phyloP scores from a whole-genome alignment of 2,888 invertebrate species.

The Bombylius discolor region DNA sequence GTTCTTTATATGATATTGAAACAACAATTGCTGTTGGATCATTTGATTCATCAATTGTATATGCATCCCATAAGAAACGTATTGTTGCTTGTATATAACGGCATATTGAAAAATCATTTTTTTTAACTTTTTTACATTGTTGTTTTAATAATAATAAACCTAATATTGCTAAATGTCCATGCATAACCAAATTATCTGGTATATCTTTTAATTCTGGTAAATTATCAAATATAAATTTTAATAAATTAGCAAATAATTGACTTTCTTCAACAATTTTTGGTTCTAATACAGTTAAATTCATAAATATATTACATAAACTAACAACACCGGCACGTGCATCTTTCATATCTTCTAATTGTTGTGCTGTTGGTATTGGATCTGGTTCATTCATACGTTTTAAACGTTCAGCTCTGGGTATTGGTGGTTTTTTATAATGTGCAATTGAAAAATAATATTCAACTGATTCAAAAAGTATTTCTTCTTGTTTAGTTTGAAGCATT shows the following conservation, averaged over 20 bases:
- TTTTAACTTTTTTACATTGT: constrained; percentile 67
- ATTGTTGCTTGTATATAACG: constrained; percentile 81
- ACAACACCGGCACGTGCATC: constrained; percentile 75
- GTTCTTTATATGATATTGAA: constrained; percentile 70
- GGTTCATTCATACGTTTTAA: constrained; percentile 61
- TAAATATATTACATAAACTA: constrained; percentile 79
- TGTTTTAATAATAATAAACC: constrained; percentile 74
- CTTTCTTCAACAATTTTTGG: constrained; percentile 70
- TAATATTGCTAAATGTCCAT: constrained; percentile 72
- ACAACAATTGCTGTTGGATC: constrained; percentile 72
- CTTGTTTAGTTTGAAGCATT: constrained; percentile 62
- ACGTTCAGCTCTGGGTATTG: constrained; percentile 66
- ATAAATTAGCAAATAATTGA: constrained; percentile 58
- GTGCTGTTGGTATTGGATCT: constrained; percentile 59
- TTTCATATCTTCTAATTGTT: constrained; percentile 66
- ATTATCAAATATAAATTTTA: constrained; percentile 76
- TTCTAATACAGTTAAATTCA: constrained; percentile 84
- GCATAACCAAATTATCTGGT: constrained; percentile 70
- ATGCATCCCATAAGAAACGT: constrained; percentile 85
- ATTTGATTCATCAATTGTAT: constrained; percentile 76
- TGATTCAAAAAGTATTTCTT: constrained; percentile 66
- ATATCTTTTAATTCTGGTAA: constrained; percentile 71
- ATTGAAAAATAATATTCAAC: constrained; percentile 76
- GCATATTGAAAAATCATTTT: constrained; percentile 79
- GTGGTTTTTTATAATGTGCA: constrained; percentile 72